Evolutionary conservation across 2,113 vertebrate species (phyloP).

Genomic region (Lutjanus erythropterus): DNA sequence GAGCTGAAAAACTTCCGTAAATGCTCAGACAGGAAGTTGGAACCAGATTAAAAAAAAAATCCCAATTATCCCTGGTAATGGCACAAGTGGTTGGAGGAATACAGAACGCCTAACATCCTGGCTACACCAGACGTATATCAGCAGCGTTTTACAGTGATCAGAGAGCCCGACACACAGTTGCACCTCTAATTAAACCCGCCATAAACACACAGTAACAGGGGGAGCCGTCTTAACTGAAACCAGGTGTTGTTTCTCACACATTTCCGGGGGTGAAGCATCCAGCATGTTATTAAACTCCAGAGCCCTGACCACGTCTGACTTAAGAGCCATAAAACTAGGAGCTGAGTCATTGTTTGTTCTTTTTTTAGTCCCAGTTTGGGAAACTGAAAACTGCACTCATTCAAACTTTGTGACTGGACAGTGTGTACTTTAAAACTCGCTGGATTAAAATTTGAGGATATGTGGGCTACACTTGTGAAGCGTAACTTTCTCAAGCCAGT

Average conservation of each 20-base stretch:
- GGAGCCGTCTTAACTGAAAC: slow-evolving; percentile 13
- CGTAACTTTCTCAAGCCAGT: neutral
- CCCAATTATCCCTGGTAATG: slow-evolving; percentile 38
- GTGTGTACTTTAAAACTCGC: neutral
- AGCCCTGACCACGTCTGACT: neutral
- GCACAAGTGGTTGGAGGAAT: neutral
- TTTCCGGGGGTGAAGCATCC: neutral
- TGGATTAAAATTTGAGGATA: neutral
- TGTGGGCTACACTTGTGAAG: neutral
- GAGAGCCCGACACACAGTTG: neutral
- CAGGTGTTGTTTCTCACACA: slow-evolving; percentile 25
- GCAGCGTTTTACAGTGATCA: slow-evolving; percentile 3
- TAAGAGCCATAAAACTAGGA: neutral
- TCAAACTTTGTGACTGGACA: neutral
- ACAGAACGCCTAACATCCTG: neutral
- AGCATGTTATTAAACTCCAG: slow-evolving; percentile 4
- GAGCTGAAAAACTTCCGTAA: neutral
- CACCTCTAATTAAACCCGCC: slow-evolving; percentile 49
- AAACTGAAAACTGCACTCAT: neutral
- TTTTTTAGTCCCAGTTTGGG: neutral
- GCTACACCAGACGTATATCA: slow-evolving; percentile 16
- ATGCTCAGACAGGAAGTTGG: slow-evolving; percentile 17
- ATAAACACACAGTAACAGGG: neutral
- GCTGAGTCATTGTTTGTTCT: slow-evolving; percentile 2
- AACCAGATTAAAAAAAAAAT: neutral